Evolutionary conservation across 2,113 vertebrate species (phyloP), one percentile per base, ranked within the genome.

Genomic region (Hydropotes inermis): DNA sequence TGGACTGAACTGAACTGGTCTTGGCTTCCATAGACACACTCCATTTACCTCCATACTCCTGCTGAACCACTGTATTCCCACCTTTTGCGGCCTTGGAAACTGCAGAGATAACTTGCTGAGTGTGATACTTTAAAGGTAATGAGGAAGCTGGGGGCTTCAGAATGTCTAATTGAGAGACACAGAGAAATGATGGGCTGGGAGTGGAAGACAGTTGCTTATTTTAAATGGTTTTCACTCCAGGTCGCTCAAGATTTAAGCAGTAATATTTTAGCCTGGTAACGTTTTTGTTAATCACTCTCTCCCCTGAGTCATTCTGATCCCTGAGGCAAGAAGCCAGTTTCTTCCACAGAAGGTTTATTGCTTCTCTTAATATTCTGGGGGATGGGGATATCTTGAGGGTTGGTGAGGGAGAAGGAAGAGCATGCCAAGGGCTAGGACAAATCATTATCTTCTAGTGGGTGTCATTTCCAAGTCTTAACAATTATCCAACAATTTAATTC

Each of bases 241-340:
- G n/a, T 61, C 89, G 11, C 79, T 92, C 57, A 76, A 84, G 52
- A 96, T 95, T 96, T 96, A 96, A 97, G 97, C 61, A 95, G 90
- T 64, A 92, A 90, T 90, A 64, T 96, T 95, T 94, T 91, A 94
- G 58, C 61, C 39, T 93, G 83, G 81, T 89, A 92, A 87, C 58
- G 1, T 94, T 95, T 97, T 97, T 97, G 60, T 97, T 94, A 95
- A 95, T 97, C 92, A 94, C 54, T 92, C 50, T 96, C 55, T 95
- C 81, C 83, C 74, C 94, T 96, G 94, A 98, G 95, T 97, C 94
- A 97, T 96, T 96, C 94, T 97, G 85, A 97, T 97, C 54, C 70
- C 76, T 52, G 57, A 95, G 90, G 93, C 96, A 97, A 94, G 43
- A 25, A 96, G 90, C 92, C 94, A 97, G 45, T 96, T 97, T 96